Percentiles rank a stretch among this genome's conserved stretches.
These are phyloP conservation scores for Drosophila kuntzei DNA, from an alignment of 2,888 invertebrate genomes.

Conservation along the genomic window DNA sequence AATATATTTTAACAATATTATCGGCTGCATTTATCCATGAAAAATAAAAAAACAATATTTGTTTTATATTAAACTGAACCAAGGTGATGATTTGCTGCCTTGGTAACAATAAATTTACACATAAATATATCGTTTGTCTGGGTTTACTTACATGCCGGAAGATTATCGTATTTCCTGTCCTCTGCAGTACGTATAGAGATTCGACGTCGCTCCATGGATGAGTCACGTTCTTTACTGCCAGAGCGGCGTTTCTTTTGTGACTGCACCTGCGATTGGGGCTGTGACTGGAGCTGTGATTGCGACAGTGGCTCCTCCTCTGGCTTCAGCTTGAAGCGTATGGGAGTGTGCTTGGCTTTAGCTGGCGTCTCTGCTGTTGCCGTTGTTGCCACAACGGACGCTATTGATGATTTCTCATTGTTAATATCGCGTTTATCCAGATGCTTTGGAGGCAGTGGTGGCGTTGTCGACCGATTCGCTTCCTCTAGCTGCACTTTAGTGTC, in stretches of 20 bases:
- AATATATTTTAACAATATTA: too few relatives aligned
- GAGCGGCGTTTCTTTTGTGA: constrained; percentile 54
- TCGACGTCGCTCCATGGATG: constrained; percentile 75
- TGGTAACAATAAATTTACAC: too few relatives aligned
- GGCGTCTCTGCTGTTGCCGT: constrained; percentile 17
- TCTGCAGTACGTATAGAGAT: constrained; percentile 86
- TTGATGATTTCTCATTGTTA: constrained; percentile 41
- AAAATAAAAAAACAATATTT: too few relatives aligned
- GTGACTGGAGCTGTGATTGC: neutral
- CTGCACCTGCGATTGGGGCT: neutral
- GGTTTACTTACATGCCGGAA: constrained; percentile 87
- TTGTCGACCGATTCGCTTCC: constrained; percentile 73
- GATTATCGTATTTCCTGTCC: constrained; percentile 87
- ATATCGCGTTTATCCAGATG: constrained; percentile 43
- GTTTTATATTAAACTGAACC: too few relatives aligned
- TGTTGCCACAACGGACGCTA: constrained; percentile 18
- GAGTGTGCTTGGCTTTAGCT: constrained; percentile 82
- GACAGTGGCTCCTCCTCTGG: constrained; percentile 58
- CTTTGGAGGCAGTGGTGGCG: constrained; percentile 80
- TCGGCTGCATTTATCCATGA: too few relatives aligned
- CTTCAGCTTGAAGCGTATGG: constrained; percentile 83
- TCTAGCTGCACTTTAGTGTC: constrained; percentile 37
- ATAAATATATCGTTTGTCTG: neutral
- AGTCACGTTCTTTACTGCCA: constrained; percentile 59
- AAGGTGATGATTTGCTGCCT: too few relatives aligned